These are phyloP conservation scores for Dermolepida albohirtum DNA, from an alignment of 2,888 invertebrate genomes.

Conservation along the genomic window DNA sequence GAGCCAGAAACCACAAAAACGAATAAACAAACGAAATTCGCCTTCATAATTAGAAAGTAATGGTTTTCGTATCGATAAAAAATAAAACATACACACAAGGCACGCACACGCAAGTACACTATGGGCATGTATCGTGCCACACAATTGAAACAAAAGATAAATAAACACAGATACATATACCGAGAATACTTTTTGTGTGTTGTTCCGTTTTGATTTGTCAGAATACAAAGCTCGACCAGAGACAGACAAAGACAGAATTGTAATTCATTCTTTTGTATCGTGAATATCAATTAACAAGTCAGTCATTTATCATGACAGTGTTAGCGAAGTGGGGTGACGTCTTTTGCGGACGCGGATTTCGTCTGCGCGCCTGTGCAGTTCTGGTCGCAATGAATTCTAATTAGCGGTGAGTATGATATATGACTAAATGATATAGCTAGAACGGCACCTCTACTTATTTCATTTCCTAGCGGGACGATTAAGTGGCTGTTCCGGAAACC, in stretches of 20 bases:
- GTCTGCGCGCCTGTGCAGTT: conserved; percentile 41
- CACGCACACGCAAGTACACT: background rate
- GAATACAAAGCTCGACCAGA: background rate
- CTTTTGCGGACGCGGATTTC: conserved; percentile 42
- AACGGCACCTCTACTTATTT: conserved; percentile 45
- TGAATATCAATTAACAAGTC: conserved; percentile 50
- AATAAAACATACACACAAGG: conserved; percentile 3
- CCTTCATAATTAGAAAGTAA: conserved; percentile 24
- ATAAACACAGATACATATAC: conserved; percentile 7
- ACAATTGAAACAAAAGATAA: conserved; percentile 23
- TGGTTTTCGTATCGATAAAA: conserved; percentile 23
- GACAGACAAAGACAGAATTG: conserved; percentile 21
- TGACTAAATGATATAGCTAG: conserved; percentile 48
- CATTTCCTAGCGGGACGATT: conserved; percentile 36
- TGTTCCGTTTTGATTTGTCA: conserved; percentile 7
- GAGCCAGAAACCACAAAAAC: background rate
- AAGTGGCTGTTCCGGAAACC: conserved; percentile 21
- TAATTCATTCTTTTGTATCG: conserved; percentile 44
- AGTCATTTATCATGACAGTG: conserved; percentile 48
- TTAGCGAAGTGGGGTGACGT: conserved; percentile 1
- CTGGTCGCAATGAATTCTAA: conserved; percentile 50
- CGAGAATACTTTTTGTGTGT: background rate
- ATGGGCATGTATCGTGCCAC: conserved; percentile 1
- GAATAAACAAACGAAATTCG: conserved; percentile 21
- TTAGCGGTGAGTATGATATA: conserved; percentile 50